phyloP scores from a whole-genome alignment of 2,113 vertebrate genomes.

The Callipepla squamata region DNA sequence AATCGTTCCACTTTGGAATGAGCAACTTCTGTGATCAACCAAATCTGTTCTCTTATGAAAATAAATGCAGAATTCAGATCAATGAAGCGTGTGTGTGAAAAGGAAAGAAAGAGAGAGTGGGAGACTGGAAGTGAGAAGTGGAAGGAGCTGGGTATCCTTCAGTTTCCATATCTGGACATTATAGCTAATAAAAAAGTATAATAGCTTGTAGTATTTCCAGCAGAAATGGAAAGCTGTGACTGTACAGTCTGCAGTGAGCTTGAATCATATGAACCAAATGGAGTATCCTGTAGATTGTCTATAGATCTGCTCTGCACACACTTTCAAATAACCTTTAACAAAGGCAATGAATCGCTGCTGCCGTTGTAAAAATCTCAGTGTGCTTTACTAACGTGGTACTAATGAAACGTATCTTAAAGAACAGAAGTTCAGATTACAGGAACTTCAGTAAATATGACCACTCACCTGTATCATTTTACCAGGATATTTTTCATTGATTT shows the following conservation, averaged over 20 bases:
- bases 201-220: conserved; percentile 26
- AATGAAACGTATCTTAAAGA: conserved; percentile 56
- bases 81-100: not conserved
- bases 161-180: conserved; percentile 56
- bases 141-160: conserved; percentile 34
- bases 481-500: conserved; percentile 52
- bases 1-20: conserved; percentile 32
- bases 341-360: conserved; percentile 52
- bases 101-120: not conserved
- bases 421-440: conserved; percentile 49
- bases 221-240: conserved; percentile 44
- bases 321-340: conserved; percentile 74
- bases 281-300: conserved; percentile 63
- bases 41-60: conserved; percentile 50
- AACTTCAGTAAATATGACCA: conserved; percentile 39
- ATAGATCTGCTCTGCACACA: conserved; percentile 38
- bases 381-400: conserved; percentile 44
- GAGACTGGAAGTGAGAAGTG: conserved; percentile 32
- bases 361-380: conserved; percentile 48
- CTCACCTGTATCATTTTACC: conserved; percentile 48
- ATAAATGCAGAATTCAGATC: conserved; percentile 40
- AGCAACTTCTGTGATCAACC: conserved; percentile 26
- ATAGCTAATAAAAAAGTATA: conserved; percentile 42
- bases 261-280: conserved; percentile 24
- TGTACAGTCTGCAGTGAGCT: conserved; percentile 9